Conservation (phyloP, 2,113 vertebrate genomes). For the Trogon melanurus region DNA sequence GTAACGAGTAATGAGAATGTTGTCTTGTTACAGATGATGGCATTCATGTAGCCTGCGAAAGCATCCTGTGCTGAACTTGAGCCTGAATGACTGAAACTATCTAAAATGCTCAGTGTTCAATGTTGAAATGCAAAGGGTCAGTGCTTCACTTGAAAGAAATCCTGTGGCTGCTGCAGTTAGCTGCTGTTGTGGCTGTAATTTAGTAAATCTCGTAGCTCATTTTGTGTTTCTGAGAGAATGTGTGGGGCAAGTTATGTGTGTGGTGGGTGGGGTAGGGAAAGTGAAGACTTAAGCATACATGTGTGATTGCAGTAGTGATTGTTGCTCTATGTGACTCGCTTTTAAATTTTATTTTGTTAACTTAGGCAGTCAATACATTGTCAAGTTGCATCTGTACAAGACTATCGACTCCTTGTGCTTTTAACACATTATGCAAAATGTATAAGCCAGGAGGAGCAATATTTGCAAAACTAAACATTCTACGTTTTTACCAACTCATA, state of each 20-base stretch:
- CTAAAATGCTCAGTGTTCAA: conserved; percentile 55
- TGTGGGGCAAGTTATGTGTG: conserved; percentile 76
- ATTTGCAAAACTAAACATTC: conserved; percentile 56
- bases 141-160: conserved; percentile 70
- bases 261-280: conserved; percentile 52
- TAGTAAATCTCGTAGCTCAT: conserved; percentile 73
- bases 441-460: conserved; percentile 70
- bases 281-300: conserved; percentile 36
- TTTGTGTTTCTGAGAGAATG: conserved; percentile 81
- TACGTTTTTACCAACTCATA: conserved; percentile 59
- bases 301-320: conserved; percentile 78
- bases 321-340: conserved; percentile 76
- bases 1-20: conserved; percentile 26
- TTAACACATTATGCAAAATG: conserved; percentile 52
- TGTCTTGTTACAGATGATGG: conserved; percentile 62
- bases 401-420: conserved; percentile 65
- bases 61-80: conserved; percentile 57
- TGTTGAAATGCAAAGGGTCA: conserved; percentile 49
- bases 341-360: conserved; percentile 71
- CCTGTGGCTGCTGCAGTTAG: conserved; percentile 83
- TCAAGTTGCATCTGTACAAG: conserved; percentile 55
- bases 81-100: conserved; percentile 61
- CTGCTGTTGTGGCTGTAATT: conserved; percentile 75
- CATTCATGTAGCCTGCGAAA: conserved; percentile 55
- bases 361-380: conserved; percentile 55